phyloP scores from a whole-genome alignment of 2,888 invertebrate genomes.

The Pyrrhia umbra region DNA sequence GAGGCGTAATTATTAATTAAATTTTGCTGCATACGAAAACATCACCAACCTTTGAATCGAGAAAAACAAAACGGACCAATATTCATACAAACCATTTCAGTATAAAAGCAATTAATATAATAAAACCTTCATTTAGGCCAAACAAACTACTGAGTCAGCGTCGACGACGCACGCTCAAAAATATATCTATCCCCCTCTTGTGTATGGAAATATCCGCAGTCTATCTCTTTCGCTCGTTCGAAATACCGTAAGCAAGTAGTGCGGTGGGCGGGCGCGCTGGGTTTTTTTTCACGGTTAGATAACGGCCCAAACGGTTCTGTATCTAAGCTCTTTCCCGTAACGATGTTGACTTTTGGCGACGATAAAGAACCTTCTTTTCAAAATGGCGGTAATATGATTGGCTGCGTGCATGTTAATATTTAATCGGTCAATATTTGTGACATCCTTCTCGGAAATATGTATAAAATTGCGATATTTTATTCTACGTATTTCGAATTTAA shows the following conservation, averaged over 20 bases:
- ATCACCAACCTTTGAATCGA: slow-evolving; percentile 33
- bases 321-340: slow-evolving; percentile 77
- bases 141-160: slow-evolving; percentile 69
- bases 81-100: slow-evolving; percentile 69
- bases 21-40: slow-evolving; percentile 21
- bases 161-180: slow-evolving; percentile 71
- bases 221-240: slow-evolving; percentile 81
- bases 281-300: slow-evolving; percentile 88
- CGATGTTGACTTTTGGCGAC: slow-evolving; percentile 78
- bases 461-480: slow-evolving; percentile 2
- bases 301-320: slow-evolving; percentile 81
- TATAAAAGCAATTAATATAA: slow-evolving; percentile 79
- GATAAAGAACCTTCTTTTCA: slow-evolving; percentile 59
- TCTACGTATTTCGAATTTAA: slow-evolving; percentile 15
- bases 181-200: slow-evolving; percentile 72
- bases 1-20: slow-evolving; percentile 47
- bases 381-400: slow-evolving; percentile 60
- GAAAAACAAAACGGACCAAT: slow-evolving; percentile 57
- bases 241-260: slow-evolving; percentile 87
- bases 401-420: slow-evolving; percentile 13
- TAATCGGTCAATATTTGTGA: slow-evolving; percentile 39
- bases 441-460: slow-evolving; percentile 33
- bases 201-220: slow-evolving; percentile 59
- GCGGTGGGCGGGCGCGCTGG: slow-evolving; percentile 79
- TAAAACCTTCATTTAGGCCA: slow-evolving; percentile 83